Evolutionary conservation across 1,140 invertebrate genomes (phyloP), one percentile per base, ranked within the genome.

Genomic region (Dendroctonus ponderosae): DNA sequence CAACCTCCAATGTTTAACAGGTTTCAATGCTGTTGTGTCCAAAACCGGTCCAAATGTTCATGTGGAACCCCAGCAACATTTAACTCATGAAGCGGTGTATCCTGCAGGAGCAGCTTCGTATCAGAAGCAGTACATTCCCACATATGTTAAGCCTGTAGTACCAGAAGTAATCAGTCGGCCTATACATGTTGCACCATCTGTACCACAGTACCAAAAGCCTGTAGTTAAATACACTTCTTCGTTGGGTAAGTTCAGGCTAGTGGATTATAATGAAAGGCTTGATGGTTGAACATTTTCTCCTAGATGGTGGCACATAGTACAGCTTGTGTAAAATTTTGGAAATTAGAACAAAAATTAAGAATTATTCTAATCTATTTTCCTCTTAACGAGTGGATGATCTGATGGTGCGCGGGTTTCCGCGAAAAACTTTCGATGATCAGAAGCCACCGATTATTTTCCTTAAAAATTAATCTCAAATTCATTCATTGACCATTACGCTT

Each of bases 1-100:
- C 26, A 26, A 26, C 26, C 26, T 3, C 3, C 26, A 26, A n/a
- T n/a, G 14, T 62, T 44, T 62, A n/a, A 52, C 14, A 66, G 64
- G 64, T 38, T 67, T 67, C 49, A 67, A 67, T 43, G 66, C 66
- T 6, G 66, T 67, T n/a, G 66, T 67, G 38, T 67, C 66, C 7
- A 67, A 67, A 38, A 67, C 58, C 26, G 66, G 58, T 15, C 66
- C 66, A 46, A 59, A 50, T 54, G 66, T 67, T 6, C 66, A 67
- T 42, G 52, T 50, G 5, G 66, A 67, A 43, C 66, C 66, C n/a
- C 15, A 67, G 43, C 66, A 67, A 37, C 58, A 54, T 39, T 43
- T 67, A 37, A 15, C 43, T 9, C 64, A 59, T 8, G 53, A 65
- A 41, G 37, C n/a, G 11, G 38, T 41, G 0, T 42, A 57, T 12